phyloP scores from a whole-genome alignment of 2,113 vertebrate genomes.

The Dicrurus megarhynchus region DNA sequence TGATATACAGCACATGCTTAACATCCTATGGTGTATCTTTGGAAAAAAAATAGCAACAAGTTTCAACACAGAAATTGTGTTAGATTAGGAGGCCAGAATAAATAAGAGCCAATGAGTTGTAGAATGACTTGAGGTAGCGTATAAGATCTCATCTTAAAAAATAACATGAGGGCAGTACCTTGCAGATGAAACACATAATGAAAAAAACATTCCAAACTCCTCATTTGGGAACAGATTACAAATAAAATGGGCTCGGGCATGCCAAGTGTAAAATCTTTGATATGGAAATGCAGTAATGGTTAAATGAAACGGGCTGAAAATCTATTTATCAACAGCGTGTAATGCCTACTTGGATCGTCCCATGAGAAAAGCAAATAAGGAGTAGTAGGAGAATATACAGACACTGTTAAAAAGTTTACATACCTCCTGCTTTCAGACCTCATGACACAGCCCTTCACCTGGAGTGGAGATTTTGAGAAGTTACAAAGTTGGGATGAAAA shows the following conservation, averaged over 20 bases:
- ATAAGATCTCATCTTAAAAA: constrained; percentile 60
- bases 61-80: constrained; percentile 59
- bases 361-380: constrained; percentile 66
- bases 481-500: neutral
- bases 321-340: constrained; percentile 53
- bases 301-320: constrained; percentile 47
- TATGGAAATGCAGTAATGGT: constrained; percentile 63
- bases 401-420: constrained; percentile 8
- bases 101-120: constrained; percentile 35
- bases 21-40: constrained; percentile 57
- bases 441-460: neutral
- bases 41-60: constrained; percentile 67
- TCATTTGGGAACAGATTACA: constrained; percentile 47
- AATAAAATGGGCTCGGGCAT: constrained; percentile 46
- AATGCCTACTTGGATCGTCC: constrained; percentile 28
- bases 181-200: constrained; percentile 50
- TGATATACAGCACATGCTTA: constrained; percentile 59
- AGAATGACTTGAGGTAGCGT: constrained; percentile 31
- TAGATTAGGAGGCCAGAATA: constrained; percentile 59
- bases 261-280: constrained; percentile 50
- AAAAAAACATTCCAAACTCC: constrained; percentile 44
- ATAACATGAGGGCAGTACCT: constrained; percentile 1
- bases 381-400: constrained; percentile 21
- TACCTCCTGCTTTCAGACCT: constrained; percentile 7
- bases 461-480: neutral